Evolutionary conservation across 2,113 vertebrate species (phyloP).

Genomic region (Nasalis larvatus): DNA sequence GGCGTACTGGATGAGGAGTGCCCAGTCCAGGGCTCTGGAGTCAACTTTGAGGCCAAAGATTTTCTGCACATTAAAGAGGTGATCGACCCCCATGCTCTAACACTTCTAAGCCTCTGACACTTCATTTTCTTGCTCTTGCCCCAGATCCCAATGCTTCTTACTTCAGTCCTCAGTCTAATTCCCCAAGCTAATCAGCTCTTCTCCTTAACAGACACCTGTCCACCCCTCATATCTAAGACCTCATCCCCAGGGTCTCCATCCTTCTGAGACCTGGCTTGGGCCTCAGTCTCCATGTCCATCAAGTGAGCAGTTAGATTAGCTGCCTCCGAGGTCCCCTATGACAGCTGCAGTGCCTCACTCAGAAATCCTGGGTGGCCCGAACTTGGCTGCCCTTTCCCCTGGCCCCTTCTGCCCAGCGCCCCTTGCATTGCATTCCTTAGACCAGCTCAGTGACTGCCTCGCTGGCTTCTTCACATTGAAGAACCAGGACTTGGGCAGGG

Average conservation of each 20-base stretch:
- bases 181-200: not conserved
- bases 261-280: not conserved
- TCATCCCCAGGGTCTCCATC: not conserved
- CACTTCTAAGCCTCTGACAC: not conserved
- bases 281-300: not conserved
- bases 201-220: not conserved
- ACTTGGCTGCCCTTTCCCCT: not conserved
- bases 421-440: not conserved
- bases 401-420: not conserved
- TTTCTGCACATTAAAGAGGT: conserved; percentile 99
- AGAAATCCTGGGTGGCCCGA: not conserved
- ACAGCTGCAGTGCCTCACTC: not conserved
- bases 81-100: conserved; percentile 48
- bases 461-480: not conserved
- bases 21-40: conserved; percentile 95
- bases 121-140: not conserved
- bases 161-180: not conserved
- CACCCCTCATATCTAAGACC: not conserved
- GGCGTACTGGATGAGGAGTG: conserved; percentile 96
- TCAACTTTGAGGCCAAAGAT: conserved; percentile 99
- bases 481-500: not conserved
- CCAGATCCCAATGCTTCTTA: not conserved
- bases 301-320: not conserved
- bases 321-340: not conserved
- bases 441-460: not conserved